Percentiles rank a stretch among this genome's conserved stretches.
Conservation (phyloP, 2,113 vertebrate genomes). For the Phaethornis superciliosus region DNA sequence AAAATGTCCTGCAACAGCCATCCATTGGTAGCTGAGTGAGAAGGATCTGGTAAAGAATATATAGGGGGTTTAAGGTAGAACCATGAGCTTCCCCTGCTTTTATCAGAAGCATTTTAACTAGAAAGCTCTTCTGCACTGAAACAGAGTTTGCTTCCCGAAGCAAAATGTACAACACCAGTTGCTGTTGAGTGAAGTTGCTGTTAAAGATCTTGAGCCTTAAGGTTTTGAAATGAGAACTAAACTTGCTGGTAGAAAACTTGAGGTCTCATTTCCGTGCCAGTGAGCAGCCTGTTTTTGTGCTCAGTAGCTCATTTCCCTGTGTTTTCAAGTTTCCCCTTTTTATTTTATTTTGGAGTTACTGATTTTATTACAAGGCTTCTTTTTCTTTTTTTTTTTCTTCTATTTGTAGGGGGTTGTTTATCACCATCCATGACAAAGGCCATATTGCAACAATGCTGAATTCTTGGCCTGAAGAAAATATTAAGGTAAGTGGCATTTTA, state of each 20-base stretch:
- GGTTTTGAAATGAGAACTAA: background rate
- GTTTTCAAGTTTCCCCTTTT: background rate
- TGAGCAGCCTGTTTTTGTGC: background rate
- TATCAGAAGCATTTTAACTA: background rate
- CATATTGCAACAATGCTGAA: conserved; percentile 95
- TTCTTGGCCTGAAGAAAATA: conserved; percentile 94
- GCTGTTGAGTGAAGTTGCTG: background rate
- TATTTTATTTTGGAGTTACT: background rate
- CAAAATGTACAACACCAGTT: background rate
- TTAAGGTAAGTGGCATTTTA: conserved; percentile 83
- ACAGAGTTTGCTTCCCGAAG: background rate
- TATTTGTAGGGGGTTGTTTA: conserved; percentile 86
- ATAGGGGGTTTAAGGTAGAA: background rate
- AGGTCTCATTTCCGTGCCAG: background rate
- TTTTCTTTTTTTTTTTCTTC: background rate
- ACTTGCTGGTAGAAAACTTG: background rate
- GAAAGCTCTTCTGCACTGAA: background rate
- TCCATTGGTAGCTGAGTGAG: background rate
- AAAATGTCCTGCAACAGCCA: background rate
- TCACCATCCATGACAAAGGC: conserved; percentile 96
- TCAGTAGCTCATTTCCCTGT: background rate
- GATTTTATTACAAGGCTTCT: background rate
- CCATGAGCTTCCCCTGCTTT: background rate
- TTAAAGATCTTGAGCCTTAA: background rate
- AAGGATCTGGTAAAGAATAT: background rate